Base-by-base conservation (phyloP, 2,888 invertebrate species). In the Panzeria rudis region DNA sequence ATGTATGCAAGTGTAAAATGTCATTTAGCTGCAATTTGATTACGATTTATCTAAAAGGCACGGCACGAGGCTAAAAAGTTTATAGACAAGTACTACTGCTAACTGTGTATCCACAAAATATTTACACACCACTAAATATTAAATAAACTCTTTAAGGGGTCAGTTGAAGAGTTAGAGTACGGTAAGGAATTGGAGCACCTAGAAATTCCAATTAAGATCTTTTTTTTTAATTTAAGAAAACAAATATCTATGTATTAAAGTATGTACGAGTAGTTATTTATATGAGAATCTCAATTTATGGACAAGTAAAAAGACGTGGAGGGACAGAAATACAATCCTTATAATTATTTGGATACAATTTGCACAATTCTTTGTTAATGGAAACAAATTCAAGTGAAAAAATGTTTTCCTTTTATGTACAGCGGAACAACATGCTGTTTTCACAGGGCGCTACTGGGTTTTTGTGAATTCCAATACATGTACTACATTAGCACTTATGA, bases 21-120 rank as follows among this genome's bases (percentile, higher is more conserved):
- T 13, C 82, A 79, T 78, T 85, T 79, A 64, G 82, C 82, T 75
- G 82, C 85, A 78, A 69, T 82, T 85, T 85, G 85, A 82, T 82
- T 85, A 84, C 72, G 32, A 72, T 71, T 71, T 71, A 83, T 76
- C 50, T 71, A 56, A 66, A 77, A 80, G 56, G 66, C 73, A 73
- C 72, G 82, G 76, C 82, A 83, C 82, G 82, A 83, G 82, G 82
- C 82, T 64, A 76, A 54, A 41, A 54, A 41, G 64, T 29, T 29
- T 29, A 4, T 32, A 59, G 7, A 54, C 15, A 54, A 9, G 20
- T 20, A 20, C 1, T 38, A 59, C 29, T 59, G 50, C 32, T 71
- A 52, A 23, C 32, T 69, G 50, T 25, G 68, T 32, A 47, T 15
- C 50, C 78, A 32, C 69, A 61, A 61, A 69, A n/a, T 69, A 52